Evolutionary conservation across 2,888 invertebrate species (phyloP).

Genomic region (Bedellia somnulentella): DNA sequence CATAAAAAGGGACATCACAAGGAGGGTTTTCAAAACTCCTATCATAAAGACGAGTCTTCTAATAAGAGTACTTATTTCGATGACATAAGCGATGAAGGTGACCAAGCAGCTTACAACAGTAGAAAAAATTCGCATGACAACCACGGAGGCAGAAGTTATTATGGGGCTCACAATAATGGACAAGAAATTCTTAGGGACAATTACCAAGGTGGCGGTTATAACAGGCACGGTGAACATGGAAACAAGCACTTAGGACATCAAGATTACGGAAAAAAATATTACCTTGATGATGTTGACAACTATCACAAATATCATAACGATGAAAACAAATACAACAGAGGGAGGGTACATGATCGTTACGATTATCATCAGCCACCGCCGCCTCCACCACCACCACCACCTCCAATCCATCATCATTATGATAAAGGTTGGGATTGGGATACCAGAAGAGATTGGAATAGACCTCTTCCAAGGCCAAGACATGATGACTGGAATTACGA

Average conservation of each 20-base stretch:
- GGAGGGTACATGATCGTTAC: slow-evolving; percentile 30
- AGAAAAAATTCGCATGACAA: slow-evolving; percentile 38
- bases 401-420: no score
- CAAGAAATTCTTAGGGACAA: slow-evolving; percentile 38
- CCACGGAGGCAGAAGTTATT: slow-evolving; percentile 38
- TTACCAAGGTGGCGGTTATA: slow-evolving; percentile 36
- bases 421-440: slow-evolving; percentile 14
- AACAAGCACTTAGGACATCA: slow-evolving; percentile 35
- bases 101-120: slow-evolving; percentile 43
- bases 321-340: slow-evolving; percentile 34
- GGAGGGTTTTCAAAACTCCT: slow-evolving; percentile 69
- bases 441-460: slow-evolving; percentile 18
- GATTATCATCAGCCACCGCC: slow-evolving; percentile 26
- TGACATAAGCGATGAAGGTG: slow-evolving; percentile 57
- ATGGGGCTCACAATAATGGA: slow-evolving; percentile 43
- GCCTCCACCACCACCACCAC: slow-evolving; percentile 21
- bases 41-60: slow-evolving; percentile 71
- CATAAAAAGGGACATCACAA: slow-evolving; percentile 72
- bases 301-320: slow-evolving; percentile 41
- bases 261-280: slow-evolving; percentile 46
- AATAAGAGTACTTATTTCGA: slow-evolving; percentile 71
- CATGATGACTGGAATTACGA: slow-evolving; percentile 17
- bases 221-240: slow-evolving; percentile 37
- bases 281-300: slow-evolving; percentile 40
- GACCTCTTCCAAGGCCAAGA: slow-evolving; percentile 19